phyloP scores from a whole-genome alignment of 2,797 vertebrate genomes.

The Gastrophryne carolinensis region DNA sequence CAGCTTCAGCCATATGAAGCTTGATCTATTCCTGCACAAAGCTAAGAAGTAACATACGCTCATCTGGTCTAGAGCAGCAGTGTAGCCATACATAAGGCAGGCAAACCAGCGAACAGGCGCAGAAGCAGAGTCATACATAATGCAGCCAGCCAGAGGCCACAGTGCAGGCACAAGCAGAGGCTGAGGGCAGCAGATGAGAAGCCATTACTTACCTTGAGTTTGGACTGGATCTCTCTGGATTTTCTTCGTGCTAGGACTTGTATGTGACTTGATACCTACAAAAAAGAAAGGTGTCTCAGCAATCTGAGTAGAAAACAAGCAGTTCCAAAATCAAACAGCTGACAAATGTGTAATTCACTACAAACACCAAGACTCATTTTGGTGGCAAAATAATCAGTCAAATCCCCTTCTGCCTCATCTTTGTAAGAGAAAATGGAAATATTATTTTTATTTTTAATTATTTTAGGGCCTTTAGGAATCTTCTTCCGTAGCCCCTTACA shows the following conservation, averaged over 20 bases:
- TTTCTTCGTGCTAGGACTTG: conserved; percentile 66
- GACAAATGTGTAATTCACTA: too few species aligned
- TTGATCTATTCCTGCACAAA: conserved; percentile 1
- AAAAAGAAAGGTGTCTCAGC: conserved; percentile 12
- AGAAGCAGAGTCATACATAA: neutral
- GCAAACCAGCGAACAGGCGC: neutral
- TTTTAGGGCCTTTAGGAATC: too few species aligned
- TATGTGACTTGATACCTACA: conserved; percentile 67
- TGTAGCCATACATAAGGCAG: neutral
- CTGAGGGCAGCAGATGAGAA: conserved; percentile 16
- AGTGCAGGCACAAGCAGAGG: conserved; percentile 12
- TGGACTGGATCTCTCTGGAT: conserved; percentile 66
- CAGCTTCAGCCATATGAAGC: neutral
- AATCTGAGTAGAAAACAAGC: too few species aligned
- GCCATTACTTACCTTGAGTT: conserved; percentile 62
- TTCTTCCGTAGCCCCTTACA: too few species aligned
- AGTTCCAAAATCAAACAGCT: too few species aligned
- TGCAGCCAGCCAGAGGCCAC: conserved; percentile 25
- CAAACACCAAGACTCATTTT: too few species aligned
- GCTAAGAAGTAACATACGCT: neutral
- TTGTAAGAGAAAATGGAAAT: too few species aligned
- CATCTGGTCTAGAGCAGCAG: neutral
- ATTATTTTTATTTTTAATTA: too few species aligned
- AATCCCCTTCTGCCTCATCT: too few species aligned
- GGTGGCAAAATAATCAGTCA: too few species aligned